Evolutionary conservation across 2,888 invertebrate genomes (phyloP).

Genomic region (Epinotia brunnichana): DNA sequence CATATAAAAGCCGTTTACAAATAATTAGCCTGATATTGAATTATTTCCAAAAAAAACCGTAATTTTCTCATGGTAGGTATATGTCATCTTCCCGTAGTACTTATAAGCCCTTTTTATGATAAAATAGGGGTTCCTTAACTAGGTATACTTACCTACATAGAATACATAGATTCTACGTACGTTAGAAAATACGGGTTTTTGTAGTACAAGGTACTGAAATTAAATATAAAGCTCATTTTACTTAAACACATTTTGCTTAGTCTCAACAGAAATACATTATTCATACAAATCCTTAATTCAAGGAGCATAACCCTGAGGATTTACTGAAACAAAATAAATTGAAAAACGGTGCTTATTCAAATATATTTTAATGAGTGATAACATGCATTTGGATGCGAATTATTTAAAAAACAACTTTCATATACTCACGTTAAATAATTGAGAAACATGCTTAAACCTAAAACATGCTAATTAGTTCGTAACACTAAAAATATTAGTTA

Average conservation of each 20-base stretch:
- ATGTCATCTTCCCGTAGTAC: too few relatives aligned
- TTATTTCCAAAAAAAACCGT: too few relatives aligned
- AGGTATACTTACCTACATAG: too few relatives aligned
- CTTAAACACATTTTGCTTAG: constrained; percentile 39
- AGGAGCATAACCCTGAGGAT: constrained; percentile 25
- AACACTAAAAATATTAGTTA: background rate
- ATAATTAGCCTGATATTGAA: too few relatives aligned
- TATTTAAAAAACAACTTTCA: constrained; percentile 2
- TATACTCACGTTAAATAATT: constrained; percentile 7
- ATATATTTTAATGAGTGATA: constrained; percentile 29
- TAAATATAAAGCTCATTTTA: constrained; percentile 21
- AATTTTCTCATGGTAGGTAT: too few relatives aligned
- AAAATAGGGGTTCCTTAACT: too few relatives aligned
- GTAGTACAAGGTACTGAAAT: constrained; percentile 8
- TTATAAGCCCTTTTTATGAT: too few relatives aligned
- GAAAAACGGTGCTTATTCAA: constrained; percentile 33
- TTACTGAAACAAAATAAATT: constrained; percentile 24
- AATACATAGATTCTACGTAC: too few relatives aligned
- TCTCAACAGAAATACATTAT: constrained; percentile 36
- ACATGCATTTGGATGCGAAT: constrained; percentile 23
- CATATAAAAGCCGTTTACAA: too few relatives aligned
- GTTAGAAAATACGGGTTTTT: too few relatives aligned
- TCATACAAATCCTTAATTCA: constrained; percentile 36
- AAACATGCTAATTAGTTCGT: background rate
- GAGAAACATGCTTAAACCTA: background rate